Base-by-base conservation (phyloP, 2,113 vertebrate genomes). In the Bufo gargarizans region DNA sequence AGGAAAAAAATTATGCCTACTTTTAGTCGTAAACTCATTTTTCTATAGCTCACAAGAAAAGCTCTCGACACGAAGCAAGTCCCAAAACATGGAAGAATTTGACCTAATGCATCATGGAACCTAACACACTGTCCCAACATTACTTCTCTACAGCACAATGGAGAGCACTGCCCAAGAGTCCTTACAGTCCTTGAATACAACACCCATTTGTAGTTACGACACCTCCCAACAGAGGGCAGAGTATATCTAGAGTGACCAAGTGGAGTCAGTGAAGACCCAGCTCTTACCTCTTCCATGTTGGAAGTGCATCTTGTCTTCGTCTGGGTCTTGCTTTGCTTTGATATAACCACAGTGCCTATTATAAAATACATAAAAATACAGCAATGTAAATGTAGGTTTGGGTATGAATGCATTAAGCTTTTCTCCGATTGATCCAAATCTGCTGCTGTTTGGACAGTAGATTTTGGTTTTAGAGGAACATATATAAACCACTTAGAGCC, bases 241-340 rank as follows among this genome's bases (percentile, higher is more conserved):
- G n/a, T 55, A 50, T 13, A n/a, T 69, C 43, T 84, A 84, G 61
- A 83, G 81, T 16, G 81, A 83, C 81, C 82, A 84, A 71, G 82
- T 84, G 49, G 72, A 85, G 53, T 86, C 84, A 77, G 56, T 86
- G 72, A 77, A 86, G 33, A 79, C 61, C 85, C 85, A 79, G 76
- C 63, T 89, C 80, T 88, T 93, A 96, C 96, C 95, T 95, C 95
- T 90, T 20, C 95, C 95, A 19, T 95, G 95, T 85, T 96, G 96
- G 90, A 96, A 96, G 77, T 96, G 96, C 95, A 96, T 94, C 92
- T 96, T 96, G 88, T 96, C 96, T 84, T 96, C 96, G 79, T 96
- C 95, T 0, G 96, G 96, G 89, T 96, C 95, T 90, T 96, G 95
- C 89, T 96, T 96, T 17, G 96, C 95, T 92, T 96, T 96, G 90